Evolutionary conservation across 2,113 vertebrate species (phyloP).

Genomic region (Pangasianodon gigas): DNA sequence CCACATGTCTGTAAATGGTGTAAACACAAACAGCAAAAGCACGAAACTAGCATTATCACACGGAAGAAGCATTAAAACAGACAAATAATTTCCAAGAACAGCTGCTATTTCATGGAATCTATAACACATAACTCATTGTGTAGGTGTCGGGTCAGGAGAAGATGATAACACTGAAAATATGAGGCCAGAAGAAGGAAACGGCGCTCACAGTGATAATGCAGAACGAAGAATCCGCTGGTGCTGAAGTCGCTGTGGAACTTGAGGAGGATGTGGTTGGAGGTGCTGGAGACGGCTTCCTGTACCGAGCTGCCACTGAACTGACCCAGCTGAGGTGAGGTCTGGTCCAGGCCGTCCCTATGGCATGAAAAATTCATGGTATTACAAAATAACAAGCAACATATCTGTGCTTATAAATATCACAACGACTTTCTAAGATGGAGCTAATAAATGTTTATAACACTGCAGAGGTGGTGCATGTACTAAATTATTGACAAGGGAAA

Average conservation of each 20-base stretch:
- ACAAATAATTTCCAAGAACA: background rate
- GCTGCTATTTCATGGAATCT: background rate
- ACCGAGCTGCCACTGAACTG: slow-evolving; percentile 71
- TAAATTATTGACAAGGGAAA: background rate
- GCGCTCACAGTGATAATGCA: slow-evolving; percentile 71
- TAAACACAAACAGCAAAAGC: background rate
- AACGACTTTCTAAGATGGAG: background rate
- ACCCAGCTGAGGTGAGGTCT: slow-evolving; percentile 72
- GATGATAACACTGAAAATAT: background rate
- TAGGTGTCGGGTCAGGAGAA: background rate
- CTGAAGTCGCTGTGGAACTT: slow-evolving; percentile 80
- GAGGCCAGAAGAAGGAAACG: too few relatives aligned
- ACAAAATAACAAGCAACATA: background rate
- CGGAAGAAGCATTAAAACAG: background rate
- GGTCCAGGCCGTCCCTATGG: slow-evolving; percentile 75
- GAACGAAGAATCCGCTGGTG: slow-evolving; percentile 76
- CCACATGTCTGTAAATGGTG: background rate
- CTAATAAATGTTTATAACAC: background rate
- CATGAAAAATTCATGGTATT: background rate
- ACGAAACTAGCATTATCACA: background rate
- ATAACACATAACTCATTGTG: background rate
- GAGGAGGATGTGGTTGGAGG: slow-evolving; percentile 75
- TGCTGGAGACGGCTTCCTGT: slow-evolving; percentile 70
- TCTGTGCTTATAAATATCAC: background rate
- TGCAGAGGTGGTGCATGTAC: background rate